These are phyloP conservation scores for Amphimallon solstitiale DNA, from an alignment of 2,888 invertebrate genomes.

Conservation along the genomic window DNA sequence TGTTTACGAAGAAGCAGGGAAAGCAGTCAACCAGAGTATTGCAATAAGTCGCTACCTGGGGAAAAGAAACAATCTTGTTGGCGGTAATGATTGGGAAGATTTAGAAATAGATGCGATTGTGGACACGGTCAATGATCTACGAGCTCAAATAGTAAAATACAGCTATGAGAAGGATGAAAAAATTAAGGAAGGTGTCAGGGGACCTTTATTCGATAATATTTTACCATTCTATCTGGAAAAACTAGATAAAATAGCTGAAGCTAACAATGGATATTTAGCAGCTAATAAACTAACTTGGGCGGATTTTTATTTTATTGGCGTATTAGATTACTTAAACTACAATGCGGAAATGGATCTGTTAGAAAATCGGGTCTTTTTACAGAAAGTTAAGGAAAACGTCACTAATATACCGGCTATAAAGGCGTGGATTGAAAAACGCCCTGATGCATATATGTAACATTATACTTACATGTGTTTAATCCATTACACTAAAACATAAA, in stretches of 20 bases:
- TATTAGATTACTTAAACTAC: slow-evolving; percentile 69
- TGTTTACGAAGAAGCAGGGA: slow-evolving; percentile 71
- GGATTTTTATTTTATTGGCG: slow-evolving; percentile 70
- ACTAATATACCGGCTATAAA: slow-evolving; percentile 69
- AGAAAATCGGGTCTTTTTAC: slow-evolving; percentile 69
- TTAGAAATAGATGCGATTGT: slow-evolving; percentile 71
- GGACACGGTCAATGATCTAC: slow-evolving; percentile 70
- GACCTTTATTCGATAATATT: slow-evolving; percentile 64
- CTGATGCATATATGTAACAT: slow-evolving; percentile 52
- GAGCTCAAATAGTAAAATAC: slow-evolving; percentile 63
- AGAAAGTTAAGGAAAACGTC: slow-evolving; percentile 67
- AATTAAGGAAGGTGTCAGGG: slow-evolving; percentile 64
- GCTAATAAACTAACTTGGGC: slow-evolving; percentile 67
- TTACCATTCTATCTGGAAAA: slow-evolving; percentile 70
- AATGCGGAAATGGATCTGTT: slow-evolving; percentile 68
- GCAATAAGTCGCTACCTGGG: slow-evolving; percentile 73
- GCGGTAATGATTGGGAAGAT: slow-evolving; percentile 68
- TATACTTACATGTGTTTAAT: background rate
- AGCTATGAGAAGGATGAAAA: slow-evolving; percentile 66
- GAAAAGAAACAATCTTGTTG: slow-evolving; percentile 68
- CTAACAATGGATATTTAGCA: slow-evolving; percentile 71
- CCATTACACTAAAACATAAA: too few species aligned
- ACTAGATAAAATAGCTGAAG: slow-evolving; percentile 68
- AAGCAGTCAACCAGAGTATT: slow-evolving; percentile 68
- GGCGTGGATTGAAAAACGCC: slow-evolving; percentile 72